Percentiles rank a stretch among this genome's conserved stretches.
These are phyloP conservation scores for Catocala nupta DNA, from an alignment of 2,888 invertebrate species.

Conservation along the genomic window DNA sequence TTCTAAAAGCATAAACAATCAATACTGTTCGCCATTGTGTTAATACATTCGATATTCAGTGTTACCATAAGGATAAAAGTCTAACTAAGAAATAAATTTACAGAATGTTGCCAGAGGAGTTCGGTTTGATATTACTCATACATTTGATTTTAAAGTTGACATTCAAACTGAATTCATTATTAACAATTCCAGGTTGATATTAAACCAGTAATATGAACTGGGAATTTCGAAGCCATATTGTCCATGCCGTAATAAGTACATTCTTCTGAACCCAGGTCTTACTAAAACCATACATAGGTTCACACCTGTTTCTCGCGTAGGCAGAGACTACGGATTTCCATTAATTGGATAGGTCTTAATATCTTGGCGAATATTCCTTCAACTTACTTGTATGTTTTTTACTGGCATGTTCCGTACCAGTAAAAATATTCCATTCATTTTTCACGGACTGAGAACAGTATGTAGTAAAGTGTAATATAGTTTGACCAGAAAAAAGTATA, in stretches of 20 bases:
- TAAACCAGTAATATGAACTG: neutral
- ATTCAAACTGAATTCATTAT: conserved; percentile 24
- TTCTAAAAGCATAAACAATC: conserved; percentile 56
- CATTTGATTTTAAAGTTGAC: neutral
- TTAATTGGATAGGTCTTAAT: too few species aligned
- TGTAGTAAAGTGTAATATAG: neutral
- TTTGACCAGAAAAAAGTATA: too few species aligned
- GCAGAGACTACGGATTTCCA: too few species aligned
- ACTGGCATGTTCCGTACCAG: too few species aligned
- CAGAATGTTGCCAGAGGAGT: neutral
- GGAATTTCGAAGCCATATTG: neutral
- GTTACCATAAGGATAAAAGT: conserved; percentile 7
- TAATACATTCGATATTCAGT: conserved; percentile 2
- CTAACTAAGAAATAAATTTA: neutral
- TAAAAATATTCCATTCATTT: neutral
- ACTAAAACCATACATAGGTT: too few species aligned
- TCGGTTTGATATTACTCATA: too few species aligned
- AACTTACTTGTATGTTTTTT: too few species aligned
- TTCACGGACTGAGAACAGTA: conserved; percentile 11
- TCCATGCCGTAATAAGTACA: conserved; percentile 9
- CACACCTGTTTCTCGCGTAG: too few species aligned
- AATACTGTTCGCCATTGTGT: conserved; percentile 38
- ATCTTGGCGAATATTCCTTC: too few species aligned
- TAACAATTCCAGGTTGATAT: conserved; percentile 35
- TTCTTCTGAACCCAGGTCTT: neutral